Percentiles rank a stretch among this genome's conserved stretches.
Evolutionary conservation across 2,113 vertebrate species (phyloP).

Genomic region (Brevimyrus niger): DNA sequence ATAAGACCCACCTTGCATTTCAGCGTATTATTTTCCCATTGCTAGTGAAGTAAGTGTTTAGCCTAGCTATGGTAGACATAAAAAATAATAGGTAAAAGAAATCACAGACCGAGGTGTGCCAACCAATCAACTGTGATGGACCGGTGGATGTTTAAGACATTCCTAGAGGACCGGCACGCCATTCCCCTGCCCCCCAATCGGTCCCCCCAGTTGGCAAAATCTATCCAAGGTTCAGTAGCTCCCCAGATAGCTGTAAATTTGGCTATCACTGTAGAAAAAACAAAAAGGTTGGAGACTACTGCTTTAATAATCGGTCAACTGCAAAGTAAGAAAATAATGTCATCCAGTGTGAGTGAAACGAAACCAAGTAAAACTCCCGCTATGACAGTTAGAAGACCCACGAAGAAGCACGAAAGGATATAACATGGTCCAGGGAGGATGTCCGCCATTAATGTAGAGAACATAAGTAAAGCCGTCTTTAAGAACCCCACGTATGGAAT

Average conservation of each 20-base stretch:
- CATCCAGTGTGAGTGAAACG: background rate
- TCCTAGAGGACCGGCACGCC: background rate
- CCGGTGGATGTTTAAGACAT: background rate
- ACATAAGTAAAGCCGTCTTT: conserved; percentile 98
- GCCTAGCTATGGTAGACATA: background rate
- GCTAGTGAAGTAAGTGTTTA: background rate
- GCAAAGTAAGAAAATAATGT: background rate
- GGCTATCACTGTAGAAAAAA: background rate
- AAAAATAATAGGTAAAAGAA: background rate
- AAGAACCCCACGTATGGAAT: conserved; percentile 94
- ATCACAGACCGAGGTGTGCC: background rate
- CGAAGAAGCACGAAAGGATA: conserved; percentile 73
- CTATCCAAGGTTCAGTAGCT: background rate
- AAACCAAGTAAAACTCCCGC: background rate
- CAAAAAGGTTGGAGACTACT: background rate
- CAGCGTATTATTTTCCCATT: background rate
- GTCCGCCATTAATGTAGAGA: conserved; percentile 92
- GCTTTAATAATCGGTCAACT: background rate
- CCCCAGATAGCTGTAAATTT: background rate
- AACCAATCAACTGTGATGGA: background rate
- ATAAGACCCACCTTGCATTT: background rate
- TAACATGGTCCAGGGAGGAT: conserved; percentile 98
- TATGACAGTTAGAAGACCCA: background rate
- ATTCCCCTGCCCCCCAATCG: background rate
- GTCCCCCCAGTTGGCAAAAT: background rate